Percentiles rank a stretch among this genome's conserved stretches.
Conservation (phyloP, 2,797 vertebrate species). For the Threskiornis aethiopicus region DNA sequence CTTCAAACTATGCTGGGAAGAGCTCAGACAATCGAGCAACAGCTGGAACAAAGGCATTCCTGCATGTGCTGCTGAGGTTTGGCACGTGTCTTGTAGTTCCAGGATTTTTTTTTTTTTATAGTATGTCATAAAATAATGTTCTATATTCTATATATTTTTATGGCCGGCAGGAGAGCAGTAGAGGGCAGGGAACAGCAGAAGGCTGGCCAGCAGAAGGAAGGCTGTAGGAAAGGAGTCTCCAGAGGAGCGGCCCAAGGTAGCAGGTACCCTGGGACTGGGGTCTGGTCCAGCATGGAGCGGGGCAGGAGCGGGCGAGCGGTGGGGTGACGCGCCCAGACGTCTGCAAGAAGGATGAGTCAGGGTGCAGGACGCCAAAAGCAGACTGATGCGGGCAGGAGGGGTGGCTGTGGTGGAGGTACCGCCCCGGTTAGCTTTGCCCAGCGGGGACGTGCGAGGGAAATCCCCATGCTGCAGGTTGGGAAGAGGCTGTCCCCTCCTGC, state of each 20-base stretch:
- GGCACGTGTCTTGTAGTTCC: constrained; percentile 24
- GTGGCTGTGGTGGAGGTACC: accelerated
- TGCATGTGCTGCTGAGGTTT: constrained; percentile 49
- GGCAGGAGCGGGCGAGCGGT: not conserved
- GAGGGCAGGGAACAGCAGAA: not conserved
- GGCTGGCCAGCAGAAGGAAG: not conserved
- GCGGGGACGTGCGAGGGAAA: not conserved
- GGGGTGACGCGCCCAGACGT: not conserved
- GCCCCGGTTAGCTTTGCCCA: accelerated
- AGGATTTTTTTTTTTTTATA: not conserved
- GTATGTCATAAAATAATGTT: constrained; percentile 57
- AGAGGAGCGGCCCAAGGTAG: not conserved
- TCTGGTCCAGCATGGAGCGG: accelerated
- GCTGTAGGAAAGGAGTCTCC: not conserved
- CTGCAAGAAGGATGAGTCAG: not conserved
- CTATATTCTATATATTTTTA: constrained; percentile 59
- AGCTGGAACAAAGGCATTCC: constrained; percentile 51
- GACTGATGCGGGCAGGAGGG: not conserved
- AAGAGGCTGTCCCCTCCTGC: not conserved
- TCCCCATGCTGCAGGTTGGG: accelerated
- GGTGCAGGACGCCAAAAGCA: accelerated
- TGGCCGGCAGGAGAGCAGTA: constrained; percentile 3
- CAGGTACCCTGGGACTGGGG: not conserved
- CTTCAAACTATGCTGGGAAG: not conserved
- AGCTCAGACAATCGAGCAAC: not conserved